Base-by-base conservation (phyloP, 2,888 invertebrate genomes). In the Temnothorax ravouxi region DNA sequence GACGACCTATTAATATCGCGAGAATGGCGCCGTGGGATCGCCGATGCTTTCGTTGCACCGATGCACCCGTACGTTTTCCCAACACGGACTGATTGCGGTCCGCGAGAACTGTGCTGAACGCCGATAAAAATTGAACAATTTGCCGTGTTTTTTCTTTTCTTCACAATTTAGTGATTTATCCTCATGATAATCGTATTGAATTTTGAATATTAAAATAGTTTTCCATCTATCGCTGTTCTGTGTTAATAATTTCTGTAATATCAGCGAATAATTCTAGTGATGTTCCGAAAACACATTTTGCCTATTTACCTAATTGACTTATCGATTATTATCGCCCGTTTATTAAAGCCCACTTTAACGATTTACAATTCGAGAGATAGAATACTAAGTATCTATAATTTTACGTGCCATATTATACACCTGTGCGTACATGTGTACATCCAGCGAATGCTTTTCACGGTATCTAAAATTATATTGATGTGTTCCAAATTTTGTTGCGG, bases 1-100 rank as follows among this genome's bases (percentile, higher is more conserved):
- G 86, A 66, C 79, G 82, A n/a, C 77, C 83, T 72, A 82, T 86
- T 85, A 84, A 82, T 85, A 81, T 84, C 41, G 62, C 83, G 77
- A 72, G 79, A 84, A 84, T 67, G 66, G 69, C 76, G 69, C 50
- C 71, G 66, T 64, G 61, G 34, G 56, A 21, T 64, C 47, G 34
- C 56, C 72, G 38, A 69, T 50, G 59, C 52, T 66, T 52, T 66
- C 59, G 25, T 59, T 47, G 50, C n/a, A 21, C 52, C 52, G 21
- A 54, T 54, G 52, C 62, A 56, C 66, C 50, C 83, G 72, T 74
- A 66, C 47, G 64, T 62, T 83, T 77, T 38, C 56, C 47, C 59
- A 41, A 29, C 67, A 15, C 67, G 47, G 44, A 21, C 67, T 79
- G 67, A 67, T 67, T 54, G 79, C 69, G 47, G 47, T 38, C 47